These are phyloP conservation scores for Ophion ventricosus DNA, from an alignment of 2,888 invertebrate genomes.

Conservation along the genomic window DNA sequence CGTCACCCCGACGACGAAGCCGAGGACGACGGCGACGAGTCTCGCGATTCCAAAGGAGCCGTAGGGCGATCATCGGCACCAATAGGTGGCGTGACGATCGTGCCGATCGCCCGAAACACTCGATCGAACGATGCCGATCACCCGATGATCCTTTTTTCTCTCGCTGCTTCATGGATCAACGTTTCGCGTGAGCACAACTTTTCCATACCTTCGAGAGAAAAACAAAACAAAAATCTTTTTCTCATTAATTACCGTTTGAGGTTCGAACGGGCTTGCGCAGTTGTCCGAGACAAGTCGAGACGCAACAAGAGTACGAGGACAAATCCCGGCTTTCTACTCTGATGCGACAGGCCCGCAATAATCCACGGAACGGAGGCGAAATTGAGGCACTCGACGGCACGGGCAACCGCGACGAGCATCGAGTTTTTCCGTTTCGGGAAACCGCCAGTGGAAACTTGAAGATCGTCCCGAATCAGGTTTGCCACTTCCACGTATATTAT, in stretches of 20 bases:
- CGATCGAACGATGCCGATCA: conserved; percentile 70
- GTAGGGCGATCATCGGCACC: neutral
- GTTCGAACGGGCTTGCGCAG: conserved; percentile 1
- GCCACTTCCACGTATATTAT: no score
- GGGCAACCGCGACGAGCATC: conserved; percentile 65
- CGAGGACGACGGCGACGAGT: conserved; percentile 17
- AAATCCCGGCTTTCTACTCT: conserved; percentile 57
- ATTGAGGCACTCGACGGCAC: conserved; percentile 59
- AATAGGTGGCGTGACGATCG: neutral
- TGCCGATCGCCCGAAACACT: conserved; percentile 29
- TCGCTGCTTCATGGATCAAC: conserved; percentile 72
- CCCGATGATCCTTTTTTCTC: conserved; percentile 63
- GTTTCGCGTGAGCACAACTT: conserved; percentile 68
- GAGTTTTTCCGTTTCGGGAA: conserved; percentile 87
- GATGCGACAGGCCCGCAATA: conserved; percentile 73
- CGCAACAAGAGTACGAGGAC: conserved; percentile 23
- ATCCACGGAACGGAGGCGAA: conserved; percentile 49
- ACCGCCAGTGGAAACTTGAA: conserved; percentile 89
- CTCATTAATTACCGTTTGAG: conserved; percentile 8
- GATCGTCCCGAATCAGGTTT: conserved; percentile 88
- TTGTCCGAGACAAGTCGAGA: conserved; percentile 47
- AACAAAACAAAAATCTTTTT: no score
- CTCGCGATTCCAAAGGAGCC: neutral
- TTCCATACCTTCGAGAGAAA: neutral
- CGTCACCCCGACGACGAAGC: conserved; percentile 1